phyloP scores from a whole-genome alignment of 2,113 vertebrate species.

The Anser brachyrhynchus region DNA sequence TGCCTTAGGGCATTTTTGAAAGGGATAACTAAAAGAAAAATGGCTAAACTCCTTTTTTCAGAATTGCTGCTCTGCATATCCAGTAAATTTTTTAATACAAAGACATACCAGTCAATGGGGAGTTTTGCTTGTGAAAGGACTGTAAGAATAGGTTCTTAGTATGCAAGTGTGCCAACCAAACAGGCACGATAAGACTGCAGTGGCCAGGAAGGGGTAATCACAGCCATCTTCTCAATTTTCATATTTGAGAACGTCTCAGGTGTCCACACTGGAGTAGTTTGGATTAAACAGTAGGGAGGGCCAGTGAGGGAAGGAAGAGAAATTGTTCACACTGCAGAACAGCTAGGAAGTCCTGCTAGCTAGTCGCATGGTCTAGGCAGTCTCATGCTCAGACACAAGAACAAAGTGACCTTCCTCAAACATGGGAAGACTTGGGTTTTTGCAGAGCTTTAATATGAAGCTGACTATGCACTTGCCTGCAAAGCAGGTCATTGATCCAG shows the following conservation, averaged over 20 bases:
- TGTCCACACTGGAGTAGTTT: not conserved
- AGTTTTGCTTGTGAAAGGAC: not conserved
- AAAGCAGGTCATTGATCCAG: not conserved
- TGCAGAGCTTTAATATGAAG: not conserved
- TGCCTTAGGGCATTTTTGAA: conserved; percentile 72
- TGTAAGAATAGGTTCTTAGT: not conserved
- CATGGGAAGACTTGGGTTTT: not conserved
- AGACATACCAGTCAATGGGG: not conserved
- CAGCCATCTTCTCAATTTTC: not conserved
- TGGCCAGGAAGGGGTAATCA: not conserved
- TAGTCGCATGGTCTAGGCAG: not conserved
- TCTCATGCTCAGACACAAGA: not conserved
- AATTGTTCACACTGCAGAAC: rapidly evolving
- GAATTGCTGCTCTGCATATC: conserved; percentile 28
- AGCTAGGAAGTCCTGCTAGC: not conserved
- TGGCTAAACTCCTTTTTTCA: conserved; percentile 10
- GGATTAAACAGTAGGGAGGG: not conserved
- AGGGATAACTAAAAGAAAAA: conserved; percentile 36
- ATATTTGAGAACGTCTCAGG: not conserved
- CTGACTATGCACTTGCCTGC: rapidly evolving
- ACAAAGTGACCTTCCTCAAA: not conserved
- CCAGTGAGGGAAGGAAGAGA: not conserved
- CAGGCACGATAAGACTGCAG: not conserved
- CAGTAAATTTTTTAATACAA: conserved; percentile 15
- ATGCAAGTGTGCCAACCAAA: not conserved